These are phyloP conservation scores for Lycaon pictus DNA, from an alignment of 2,113 vertebrate genomes.

Conservation along the genomic window DNA sequence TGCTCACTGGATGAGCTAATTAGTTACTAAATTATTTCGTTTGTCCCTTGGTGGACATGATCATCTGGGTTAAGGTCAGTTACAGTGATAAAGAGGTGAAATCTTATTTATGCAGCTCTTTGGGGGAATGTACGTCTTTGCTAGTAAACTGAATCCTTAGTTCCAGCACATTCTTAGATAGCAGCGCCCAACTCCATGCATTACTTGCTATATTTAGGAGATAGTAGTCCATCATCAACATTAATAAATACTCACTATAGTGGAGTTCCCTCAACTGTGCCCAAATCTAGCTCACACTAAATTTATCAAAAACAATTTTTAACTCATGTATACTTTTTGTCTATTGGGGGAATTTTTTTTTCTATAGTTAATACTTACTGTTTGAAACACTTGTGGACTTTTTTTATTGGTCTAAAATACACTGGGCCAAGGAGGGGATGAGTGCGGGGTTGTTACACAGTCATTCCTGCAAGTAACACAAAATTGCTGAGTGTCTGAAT, in stretches of 20 bases:
- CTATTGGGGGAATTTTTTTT: background rate
- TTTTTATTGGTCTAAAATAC: background rate
- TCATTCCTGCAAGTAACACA: background rate
- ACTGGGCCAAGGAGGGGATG: background rate
- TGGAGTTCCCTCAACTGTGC: background rate
- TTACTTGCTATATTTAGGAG: background rate
- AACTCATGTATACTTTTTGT: background rate
- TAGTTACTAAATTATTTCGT: background rate
- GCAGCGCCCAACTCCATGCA: background rate
- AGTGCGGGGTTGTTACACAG: background rate
- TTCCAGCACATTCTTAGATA: background rate
- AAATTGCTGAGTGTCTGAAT: conserved; percentile 15
- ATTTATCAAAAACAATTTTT: conserved; percentile 6
- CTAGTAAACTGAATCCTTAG: background rate
- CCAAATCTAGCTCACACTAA: background rate
- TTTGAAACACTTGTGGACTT: background rate
- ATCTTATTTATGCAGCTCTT: background rate
- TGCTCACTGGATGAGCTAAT: background rate
- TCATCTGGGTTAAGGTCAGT: background rate
- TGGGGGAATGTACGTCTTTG: background rate
- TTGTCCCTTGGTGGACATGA: background rate
- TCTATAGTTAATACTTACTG: background rate
- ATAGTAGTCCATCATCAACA: background rate
- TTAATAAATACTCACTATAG: background rate
- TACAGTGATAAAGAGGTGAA: background rate